Evolutionary conservation across 2,113 vertebrate species (phyloP).

Genomic region (Pluvialis apricaria): DNA sequence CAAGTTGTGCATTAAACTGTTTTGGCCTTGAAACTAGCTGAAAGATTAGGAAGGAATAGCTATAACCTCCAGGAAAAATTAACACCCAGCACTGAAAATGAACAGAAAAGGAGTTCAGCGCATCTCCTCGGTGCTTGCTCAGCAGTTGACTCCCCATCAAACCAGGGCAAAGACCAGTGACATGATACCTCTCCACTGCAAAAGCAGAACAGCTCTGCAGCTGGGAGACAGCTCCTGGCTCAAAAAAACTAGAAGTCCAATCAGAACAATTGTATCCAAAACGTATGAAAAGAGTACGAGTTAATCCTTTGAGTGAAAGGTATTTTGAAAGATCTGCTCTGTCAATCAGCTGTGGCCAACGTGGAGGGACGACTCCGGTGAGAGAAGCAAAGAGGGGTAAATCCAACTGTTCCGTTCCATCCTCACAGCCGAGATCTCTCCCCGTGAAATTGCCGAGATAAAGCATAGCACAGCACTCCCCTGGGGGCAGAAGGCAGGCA

Average conservation of each 20-base stretch:
- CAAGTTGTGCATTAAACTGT: neutral
- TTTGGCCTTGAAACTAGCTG: neutral
- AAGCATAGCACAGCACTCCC: neutral
- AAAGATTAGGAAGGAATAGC: neutral
- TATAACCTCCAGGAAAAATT: neutral
- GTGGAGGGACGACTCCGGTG: neutral
- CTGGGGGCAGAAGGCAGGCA: neutral
- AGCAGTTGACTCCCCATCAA: fast-evolving
- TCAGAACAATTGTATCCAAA: neutral
- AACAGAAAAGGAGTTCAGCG: fast-evolving
- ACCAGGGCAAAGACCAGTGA: no score
- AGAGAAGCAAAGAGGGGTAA: neutral
- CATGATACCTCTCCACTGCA: neutral
- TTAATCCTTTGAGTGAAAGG: neutral
- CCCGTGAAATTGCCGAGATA: neutral
- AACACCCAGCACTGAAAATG: neutral
- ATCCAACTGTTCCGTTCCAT: neutral
- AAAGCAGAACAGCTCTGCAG: neutral
- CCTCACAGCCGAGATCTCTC: neutral
- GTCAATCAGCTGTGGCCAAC: neutral
- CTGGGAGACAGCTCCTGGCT: neutral
- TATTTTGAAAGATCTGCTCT: neutral
- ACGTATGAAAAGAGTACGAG: fast-evolving
- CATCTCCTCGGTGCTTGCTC: fast-evolving
- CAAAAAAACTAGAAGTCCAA: neutral